Evolutionary conservation across 2,797 vertebrate genomes (phyloP), one percentile per base, ranked within the genome.

Genomic region (Lagocephalus sceleratus): DNA sequence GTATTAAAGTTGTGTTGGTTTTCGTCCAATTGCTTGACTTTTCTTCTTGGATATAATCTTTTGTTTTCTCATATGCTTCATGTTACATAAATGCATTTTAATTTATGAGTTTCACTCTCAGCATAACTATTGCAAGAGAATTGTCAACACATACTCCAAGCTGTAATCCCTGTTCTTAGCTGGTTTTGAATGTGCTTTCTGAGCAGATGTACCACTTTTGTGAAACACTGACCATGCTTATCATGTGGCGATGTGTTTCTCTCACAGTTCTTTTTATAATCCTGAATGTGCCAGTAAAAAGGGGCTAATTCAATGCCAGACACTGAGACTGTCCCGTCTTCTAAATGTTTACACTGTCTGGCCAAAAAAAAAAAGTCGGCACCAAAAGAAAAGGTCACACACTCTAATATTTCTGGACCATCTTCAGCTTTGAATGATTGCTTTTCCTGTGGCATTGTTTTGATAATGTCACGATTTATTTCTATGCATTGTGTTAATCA

Each of bases 261-360:
- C 43, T 17, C 46, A 39, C 47, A 41, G 25, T 42, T 43, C 16
- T 46, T 59, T 20, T 54, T 8, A 55, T 75, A 60, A 54, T 20
- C 16, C 46, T 71, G 44, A 48, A 61, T 66, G 66, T 75, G 56
- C 57, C 53, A 51, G 20, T 39, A 12, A 9, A n/a, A 26, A 49
- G 11, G 47, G 19, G 47, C 62, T 66, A 67, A 25, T 32, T 73
- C 51, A 16, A 54, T 43, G 5, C 23, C 22, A 43, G 7, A n/a
- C 16, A 50, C 2, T 42, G 9, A 29, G 17, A 47, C n/a, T 38
- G 40, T 17, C 40, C 32, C 53, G 44, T 26, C 10, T 19, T 39
- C 2, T 29, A 14, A 20, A n/a, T 4, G 7, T 22, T 5, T 42
- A 52, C 54, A 20, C 3, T 38, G 7, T 16, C 2, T 42, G 19